Evolutionary conservation across 37 sponge, comb jelly and placozoan species (phyloP).

Genomic region (Theonella swinhoei): DNA sequence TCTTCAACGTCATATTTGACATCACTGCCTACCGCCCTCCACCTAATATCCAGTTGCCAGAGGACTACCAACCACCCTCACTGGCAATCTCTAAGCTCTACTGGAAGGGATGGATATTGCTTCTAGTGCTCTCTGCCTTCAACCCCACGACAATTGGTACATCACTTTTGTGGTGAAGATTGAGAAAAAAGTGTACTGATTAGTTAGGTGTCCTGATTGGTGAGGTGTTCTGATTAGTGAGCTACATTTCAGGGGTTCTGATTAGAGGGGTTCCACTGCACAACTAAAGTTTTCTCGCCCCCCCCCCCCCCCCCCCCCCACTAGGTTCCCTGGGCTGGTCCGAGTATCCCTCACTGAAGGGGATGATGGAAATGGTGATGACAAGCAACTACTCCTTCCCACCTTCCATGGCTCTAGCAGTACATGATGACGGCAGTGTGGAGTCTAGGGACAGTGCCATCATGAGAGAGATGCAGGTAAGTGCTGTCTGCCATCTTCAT

Average conservation of each 20-base stretch:
- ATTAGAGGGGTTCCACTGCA: too few species aligned
- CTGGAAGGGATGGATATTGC: constrained; percentile 95
- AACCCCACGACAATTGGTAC: constrained; percentile 86
- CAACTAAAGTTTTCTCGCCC: neutral
- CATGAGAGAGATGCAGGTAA: constrained; percentile 53
- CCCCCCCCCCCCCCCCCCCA: neutral
- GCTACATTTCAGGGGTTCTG: too few species aligned
- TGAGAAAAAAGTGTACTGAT: neutral
- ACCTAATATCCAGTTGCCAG: constrained; percentile 73
- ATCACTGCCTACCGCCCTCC: constrained; percentile 75
- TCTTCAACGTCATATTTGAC: constrained; percentile 80
- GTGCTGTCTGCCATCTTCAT: neutral
- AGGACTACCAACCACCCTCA: constrained; percentile 80
- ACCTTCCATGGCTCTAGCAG: constrained; percentile 52
- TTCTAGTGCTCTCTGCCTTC: constrained; percentile 88
- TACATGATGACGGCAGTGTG: constrained; percentile 32
- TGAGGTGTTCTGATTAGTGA: too few species aligned
- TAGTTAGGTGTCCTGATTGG: neutral
- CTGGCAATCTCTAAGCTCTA: constrained; percentile 91
- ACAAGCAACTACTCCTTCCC: constrained; percentile 87
- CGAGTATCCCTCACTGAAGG: constrained; percentile 82
- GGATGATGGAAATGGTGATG: constrained; percentile 98
- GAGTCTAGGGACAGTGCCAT: constrained; percentile 56
- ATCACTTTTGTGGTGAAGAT: neutral
- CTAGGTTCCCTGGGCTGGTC: constrained; percentile 77